phyloP scores from a whole-genome alignment of 2,797 vertebrate species.

The Pagetopsis macropterus region DNA sequence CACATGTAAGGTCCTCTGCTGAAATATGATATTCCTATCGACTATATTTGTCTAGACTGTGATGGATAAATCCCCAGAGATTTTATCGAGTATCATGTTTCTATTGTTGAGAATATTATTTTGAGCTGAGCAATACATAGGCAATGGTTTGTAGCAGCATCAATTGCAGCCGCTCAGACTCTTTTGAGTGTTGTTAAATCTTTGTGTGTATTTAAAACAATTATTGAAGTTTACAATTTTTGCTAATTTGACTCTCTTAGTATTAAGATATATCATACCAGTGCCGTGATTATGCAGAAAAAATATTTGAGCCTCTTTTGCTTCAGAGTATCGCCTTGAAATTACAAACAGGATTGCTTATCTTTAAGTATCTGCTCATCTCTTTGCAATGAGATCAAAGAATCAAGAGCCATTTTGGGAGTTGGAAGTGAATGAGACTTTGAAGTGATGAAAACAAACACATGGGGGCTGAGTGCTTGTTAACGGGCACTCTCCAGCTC shows the following conservation, averaged over 20 bases:
- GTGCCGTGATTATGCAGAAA: constrained; percentile 27
- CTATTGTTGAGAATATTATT: constrained; percentile 44
- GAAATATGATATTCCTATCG: constrained; percentile 33
- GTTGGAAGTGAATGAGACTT: constrained; percentile 70
- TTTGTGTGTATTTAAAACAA: constrained; percentile 9
- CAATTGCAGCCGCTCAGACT: not conserved
- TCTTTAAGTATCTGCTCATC: constrained; percentile 63
- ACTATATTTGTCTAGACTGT: constrained; percentile 48
- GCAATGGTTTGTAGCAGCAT: constrained; percentile 21
- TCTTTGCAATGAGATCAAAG: constrained; percentile 70
- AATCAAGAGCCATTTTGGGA: constrained; percentile 72
- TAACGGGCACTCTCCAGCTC: constrained; percentile 62
- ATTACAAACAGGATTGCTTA: constrained; percentile 55
- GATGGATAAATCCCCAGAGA: constrained; percentile 31
- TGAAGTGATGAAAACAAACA: constrained; percentile 76
- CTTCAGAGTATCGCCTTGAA: constrained; percentile 49
- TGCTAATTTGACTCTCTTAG: constrained; percentile 7
- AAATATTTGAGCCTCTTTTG: constrained; percentile 39
- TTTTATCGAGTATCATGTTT: constrained; percentile 38
- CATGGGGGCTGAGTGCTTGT: constrained; percentile 53
- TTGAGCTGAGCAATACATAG: constrained; percentile 38
- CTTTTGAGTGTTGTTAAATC: constrained; percentile 3
- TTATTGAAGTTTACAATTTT: not conserved
- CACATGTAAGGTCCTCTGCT: constrained; percentile 23
- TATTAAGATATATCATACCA: constrained; percentile 10